Conservation (phyloP, 2,888 invertebrate species). For the Pecten maximus region DNA sequence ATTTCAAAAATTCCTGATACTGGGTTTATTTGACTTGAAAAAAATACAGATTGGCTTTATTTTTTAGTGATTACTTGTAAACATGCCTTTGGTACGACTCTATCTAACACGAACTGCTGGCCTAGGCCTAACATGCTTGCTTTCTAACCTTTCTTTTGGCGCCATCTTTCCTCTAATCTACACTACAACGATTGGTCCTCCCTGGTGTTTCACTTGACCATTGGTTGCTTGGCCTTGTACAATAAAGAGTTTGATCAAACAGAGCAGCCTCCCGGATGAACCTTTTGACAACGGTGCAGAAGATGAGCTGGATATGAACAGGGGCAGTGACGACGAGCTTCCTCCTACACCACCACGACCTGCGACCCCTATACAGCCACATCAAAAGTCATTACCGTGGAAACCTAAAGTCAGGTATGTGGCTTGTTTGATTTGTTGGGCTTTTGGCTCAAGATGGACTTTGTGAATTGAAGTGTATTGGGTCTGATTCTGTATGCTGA, state of each 20-base stretch:
- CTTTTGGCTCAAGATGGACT: background rate
- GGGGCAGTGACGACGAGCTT: slow-evolving; percentile 89
- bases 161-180: slow-evolving; percentile 59
- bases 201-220: slow-evolving; percentile 54
- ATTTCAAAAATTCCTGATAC: background rate
- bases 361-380: slow-evolving; percentile 84
- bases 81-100: background rate
- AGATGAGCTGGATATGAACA: slow-evolving; percentile 89
- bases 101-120: slow-evolving; percentile 23
- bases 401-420: slow-evolving; percentile 91
- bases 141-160: slow-evolving; percentile 69
- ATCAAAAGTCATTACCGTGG: slow-evolving; percentile 91
- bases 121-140: slow-evolving; percentile 65
- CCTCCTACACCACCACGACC: slow-evolving; percentile 85
- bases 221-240: slow-evolving; percentile 48
- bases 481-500: no score
- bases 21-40: background rate
- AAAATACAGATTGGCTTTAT: no score
- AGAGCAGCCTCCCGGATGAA: slow-evolving; percentile 93
- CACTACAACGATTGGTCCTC: slow-evolving; percentile 42
- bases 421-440: background rate
- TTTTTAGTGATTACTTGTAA: background rate
- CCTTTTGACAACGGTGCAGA: slow-evolving; percentile 86
- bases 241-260: slow-evolving; percentile 90
- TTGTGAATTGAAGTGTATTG: no score